Percentiles rank a stretch among this genome's conserved stretches.
These are phyloP conservation scores for Philaenus spumarius DNA, from an alignment of 1,140 invertebrate genomes.

Conservation along the genomic window DNA sequence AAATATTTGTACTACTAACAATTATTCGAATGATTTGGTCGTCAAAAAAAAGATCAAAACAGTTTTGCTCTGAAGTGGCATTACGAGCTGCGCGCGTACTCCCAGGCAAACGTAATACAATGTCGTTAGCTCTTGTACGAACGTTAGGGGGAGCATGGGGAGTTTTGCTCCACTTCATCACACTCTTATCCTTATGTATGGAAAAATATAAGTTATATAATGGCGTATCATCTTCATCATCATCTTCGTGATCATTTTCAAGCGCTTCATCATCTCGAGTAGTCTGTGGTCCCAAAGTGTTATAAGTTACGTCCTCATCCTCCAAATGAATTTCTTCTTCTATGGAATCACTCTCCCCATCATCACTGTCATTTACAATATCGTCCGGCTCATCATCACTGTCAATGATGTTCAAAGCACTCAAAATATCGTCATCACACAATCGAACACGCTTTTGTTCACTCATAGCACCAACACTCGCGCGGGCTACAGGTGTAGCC, in stretches of 20 bases:
- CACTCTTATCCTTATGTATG: background rate
- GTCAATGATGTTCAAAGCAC: background rate
- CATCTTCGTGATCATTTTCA: too few species aligned
- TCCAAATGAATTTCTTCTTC: conserved; percentile 1
- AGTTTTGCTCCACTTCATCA: conserved; percentile 2
- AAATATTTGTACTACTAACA: too few species aligned
- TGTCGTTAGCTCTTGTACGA: background rate
- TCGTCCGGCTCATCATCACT: background rate
- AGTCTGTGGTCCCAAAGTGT: background rate
- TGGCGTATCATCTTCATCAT: background rate
- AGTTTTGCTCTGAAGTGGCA: background rate
- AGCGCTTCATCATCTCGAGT: background rate
- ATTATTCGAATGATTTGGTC: background rate
- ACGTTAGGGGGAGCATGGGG: background rate
- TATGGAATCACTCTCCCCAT: background rate
- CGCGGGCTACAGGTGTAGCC: conserved; percentile 5
- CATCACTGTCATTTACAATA: background rate
- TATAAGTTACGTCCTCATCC: background rate
- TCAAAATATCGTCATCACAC: background rate
- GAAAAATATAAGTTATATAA: background rate
- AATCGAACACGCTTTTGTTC: background rate
- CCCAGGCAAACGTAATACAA: background rate
- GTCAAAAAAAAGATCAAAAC: conserved; percentile 2
- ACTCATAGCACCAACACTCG: background rate
- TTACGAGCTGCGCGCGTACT: background rate